Conservation (phyloP, 2,888 invertebrate genomes). For the Ophonus ardosiacus region DNA sequence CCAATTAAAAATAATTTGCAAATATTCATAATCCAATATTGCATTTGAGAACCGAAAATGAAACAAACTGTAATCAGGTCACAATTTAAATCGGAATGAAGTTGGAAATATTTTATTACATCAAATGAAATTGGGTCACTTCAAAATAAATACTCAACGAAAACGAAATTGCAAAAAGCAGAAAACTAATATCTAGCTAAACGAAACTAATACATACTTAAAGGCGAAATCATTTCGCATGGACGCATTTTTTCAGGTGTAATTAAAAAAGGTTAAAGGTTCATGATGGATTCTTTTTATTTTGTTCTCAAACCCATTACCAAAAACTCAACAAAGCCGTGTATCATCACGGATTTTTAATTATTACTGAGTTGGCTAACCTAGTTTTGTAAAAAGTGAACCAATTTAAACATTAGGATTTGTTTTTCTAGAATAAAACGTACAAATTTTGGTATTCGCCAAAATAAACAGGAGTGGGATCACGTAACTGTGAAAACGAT, state of each 20-base stretch:
- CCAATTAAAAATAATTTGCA: neutral
- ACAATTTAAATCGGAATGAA: neutral
- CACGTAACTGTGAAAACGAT: too few species aligned
- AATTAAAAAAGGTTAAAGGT: too few species aligned
- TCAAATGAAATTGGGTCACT: neutral
- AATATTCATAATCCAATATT: neutral
- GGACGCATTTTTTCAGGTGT: neutral
- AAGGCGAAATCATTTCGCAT: neutral
- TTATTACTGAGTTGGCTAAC: too few species aligned
- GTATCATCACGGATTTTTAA: too few species aligned
- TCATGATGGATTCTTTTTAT: too few species aligned
- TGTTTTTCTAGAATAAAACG: too few species aligned
- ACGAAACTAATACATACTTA: neutral
- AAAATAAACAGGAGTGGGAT: too few species aligned
- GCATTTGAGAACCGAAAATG: neutral
- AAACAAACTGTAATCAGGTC: neutral
- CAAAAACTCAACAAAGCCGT: too few species aligned
- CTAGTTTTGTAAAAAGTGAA: too few species aligned
- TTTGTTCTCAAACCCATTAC: too few species aligned
- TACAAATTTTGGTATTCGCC: too few species aligned
- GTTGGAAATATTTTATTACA: neutral
- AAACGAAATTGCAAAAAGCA: neutral
- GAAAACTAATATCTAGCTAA: neutral
- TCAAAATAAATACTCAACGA: neutral
- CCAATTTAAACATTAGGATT: too few species aligned